phyloP scores from a whole-genome alignment of 23 tunicate species.

The Phallusia fumigata region DNA sequence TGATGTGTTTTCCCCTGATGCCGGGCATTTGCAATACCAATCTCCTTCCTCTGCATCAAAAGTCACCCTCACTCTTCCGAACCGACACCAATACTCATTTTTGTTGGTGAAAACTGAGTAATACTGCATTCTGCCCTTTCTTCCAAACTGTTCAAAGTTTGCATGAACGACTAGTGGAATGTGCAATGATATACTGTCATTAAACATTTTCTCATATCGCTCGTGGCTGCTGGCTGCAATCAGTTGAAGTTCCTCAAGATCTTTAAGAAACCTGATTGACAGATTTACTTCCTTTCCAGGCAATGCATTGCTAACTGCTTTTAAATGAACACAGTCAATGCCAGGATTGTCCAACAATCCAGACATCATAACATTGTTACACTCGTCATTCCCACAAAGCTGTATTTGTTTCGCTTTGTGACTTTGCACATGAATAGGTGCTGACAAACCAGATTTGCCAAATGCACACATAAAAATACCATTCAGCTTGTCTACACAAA shows the following conservation, averaged over 20 bases:
- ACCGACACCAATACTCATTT: not conserved
- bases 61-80: not conserved
- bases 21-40: conserved; percentile 17
- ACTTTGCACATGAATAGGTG: conserved; percentile 16
- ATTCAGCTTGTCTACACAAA: not conserved
- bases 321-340: conserved; percentile 9
- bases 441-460: not conserved
- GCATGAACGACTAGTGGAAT: conserved; percentile 10
- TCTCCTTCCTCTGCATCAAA: conserved; percentile 7
- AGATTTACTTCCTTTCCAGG: not conserved
- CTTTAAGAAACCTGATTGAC: not conserved
- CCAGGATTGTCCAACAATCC: not conserved
- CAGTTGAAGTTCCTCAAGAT: not conserved
- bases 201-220: not conserved
- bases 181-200: not conserved
- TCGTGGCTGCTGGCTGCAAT: not conserved
- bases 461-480: not conserved
- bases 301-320: not conserved
- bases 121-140: not conserved
- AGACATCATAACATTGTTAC: not conserved
- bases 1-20: conserved; percentile 4
- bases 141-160: conserved; percentile 6
- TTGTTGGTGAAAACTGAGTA: not conserved
- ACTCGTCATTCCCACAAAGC: not conserved
- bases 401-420: conserved; percentile 10